Percentiles rank a stretch among this genome's conserved stretches.
These are phyloP conservation scores for Girardinus metallicus DNA, from an alignment of 2,797 vertebrate genomes.

Conservation along the genomic window DNA sequence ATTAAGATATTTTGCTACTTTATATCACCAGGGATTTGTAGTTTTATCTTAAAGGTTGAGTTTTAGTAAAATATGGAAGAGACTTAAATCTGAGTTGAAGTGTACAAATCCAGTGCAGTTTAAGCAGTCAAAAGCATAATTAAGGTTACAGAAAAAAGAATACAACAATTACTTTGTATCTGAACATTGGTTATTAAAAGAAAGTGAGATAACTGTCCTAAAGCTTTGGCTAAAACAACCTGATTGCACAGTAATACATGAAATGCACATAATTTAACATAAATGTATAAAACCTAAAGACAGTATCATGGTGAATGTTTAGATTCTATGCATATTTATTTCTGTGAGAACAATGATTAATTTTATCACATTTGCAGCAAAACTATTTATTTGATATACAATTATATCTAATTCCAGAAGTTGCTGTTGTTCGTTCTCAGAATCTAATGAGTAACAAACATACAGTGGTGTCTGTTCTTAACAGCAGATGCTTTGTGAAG, in stretches of 20 bases:
- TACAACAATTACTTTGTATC: background rate
- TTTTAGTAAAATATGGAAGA: background rate
- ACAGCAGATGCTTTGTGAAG: slow-evolving; percentile 37
- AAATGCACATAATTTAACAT: background rate
- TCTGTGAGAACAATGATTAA: background rate
- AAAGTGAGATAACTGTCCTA: background rate
- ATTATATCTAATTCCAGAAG: background rate
- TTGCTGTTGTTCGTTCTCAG: background rate
- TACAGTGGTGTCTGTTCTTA: background rate
- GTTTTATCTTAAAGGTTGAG: background rate
- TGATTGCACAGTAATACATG: background rate
- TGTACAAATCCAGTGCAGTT: background rate
- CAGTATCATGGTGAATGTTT: background rate
- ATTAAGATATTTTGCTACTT: background rate
- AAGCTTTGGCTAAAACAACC: background rate
- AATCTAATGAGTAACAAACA: background rate
- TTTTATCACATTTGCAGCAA: background rate
- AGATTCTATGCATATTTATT: background rate
- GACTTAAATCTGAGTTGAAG: background rate
- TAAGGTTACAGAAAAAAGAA: background rate
- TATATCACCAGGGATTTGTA: background rate
- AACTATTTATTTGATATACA: background rate
- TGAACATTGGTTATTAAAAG: background rate
- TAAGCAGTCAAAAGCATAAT: background rate
- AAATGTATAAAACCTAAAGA: background rate